Evolutionary conservation across 2,797 vertebrate species (phyloP), one percentile per base, ranked within the genome.

Genomic region (Bradypodion ventrale): DNA sequence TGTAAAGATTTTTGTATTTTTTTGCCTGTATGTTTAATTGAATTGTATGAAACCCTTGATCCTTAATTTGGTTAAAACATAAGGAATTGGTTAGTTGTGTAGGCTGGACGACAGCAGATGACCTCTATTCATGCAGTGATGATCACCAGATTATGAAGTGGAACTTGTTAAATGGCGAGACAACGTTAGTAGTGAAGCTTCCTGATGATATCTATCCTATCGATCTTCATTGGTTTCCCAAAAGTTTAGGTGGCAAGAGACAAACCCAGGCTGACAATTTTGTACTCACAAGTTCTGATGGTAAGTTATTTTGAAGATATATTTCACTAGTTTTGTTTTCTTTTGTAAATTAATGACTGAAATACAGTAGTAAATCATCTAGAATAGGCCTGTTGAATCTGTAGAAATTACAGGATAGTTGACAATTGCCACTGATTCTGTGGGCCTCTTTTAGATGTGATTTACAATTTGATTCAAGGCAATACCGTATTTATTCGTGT

Each of bases 181-280:
- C 98, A 40, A 94, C 90, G 16, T 95, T 96, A 1, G 96, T 98
- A 60, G 96, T 98, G 75, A 97, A 94, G 84, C 96, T 99, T 15
- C 97, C 97, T 37, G 98, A 98, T 42, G 97, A 98, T 29, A 96
- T 97, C 86, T 99, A 97, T 92, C 99, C 99, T 2, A 88, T 97
- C 23, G 98, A 99, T 89, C 94, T 99, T 69, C 98, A 99, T 89
- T 99, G 98, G 97, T 97, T 98, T 86, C 98, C 99, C 63, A 98
- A 97, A 95, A 97, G 95, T 16, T 44, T 95, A n/a, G 96, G 96
- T 56, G 95, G 95, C 73, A 99, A 98, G 96, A 99, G 97, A 91
- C 98, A 98, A 89, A 93, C 95, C 23, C 97, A 97, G 75, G 94
- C 97, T 0, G 98, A 99, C 89, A 96, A 93, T 87, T 99, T 98